Conservation (phyloP, 2,113 vertebrate species). For the Lophius piscatorius region DNA sequence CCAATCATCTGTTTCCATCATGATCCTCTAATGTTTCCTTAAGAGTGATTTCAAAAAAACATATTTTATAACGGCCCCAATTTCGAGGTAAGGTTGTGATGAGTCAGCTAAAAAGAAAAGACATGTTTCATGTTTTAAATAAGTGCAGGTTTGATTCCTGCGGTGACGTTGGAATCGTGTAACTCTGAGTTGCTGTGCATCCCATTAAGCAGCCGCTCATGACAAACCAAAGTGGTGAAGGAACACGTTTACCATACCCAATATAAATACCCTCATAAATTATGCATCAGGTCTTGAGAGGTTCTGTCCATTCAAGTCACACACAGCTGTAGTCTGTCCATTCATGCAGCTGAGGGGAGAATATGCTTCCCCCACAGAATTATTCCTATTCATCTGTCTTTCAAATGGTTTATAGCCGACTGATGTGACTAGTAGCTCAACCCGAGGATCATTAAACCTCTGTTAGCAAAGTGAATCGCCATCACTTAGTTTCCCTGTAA, state of each 20-base stretch:
- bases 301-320: slow-evolving; percentile 73
- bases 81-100: no score
- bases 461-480: slow-evolving; percentile 45
- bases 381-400: slow-evolving; percentile 59
- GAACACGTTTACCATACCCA: slow-evolving; percentile 70
- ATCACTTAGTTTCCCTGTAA: neutral
- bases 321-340: slow-evolving; percentile 75
- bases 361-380: slow-evolving; percentile 53
- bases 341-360: slow-evolving; percentile 54
- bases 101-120: slow-evolving; percentile 13
- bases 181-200: slow-evolving; percentile 7
- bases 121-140: slow-evolving; percentile 38
- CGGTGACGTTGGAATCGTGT: slow-evolving; percentile 53
- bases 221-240: slow-evolving; percentile 57
- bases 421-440: slow-evolving; percentile 31
- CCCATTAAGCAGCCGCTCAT: slow-evolving; percentile 30
- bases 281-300: slow-evolving; percentile 69
- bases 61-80: no score
- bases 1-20: no score
- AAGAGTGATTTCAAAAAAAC: no score
- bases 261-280: slow-evolving; percentile 69
- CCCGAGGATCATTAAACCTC: slow-evolving; percentile 32
- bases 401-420: slow-evolving; percentile 45
- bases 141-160: slow-evolving; percentile 41
- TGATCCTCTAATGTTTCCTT: no score